Conservation (phyloP, 2,113 vertebrate species). For the Hystrix cristata region DNA sequence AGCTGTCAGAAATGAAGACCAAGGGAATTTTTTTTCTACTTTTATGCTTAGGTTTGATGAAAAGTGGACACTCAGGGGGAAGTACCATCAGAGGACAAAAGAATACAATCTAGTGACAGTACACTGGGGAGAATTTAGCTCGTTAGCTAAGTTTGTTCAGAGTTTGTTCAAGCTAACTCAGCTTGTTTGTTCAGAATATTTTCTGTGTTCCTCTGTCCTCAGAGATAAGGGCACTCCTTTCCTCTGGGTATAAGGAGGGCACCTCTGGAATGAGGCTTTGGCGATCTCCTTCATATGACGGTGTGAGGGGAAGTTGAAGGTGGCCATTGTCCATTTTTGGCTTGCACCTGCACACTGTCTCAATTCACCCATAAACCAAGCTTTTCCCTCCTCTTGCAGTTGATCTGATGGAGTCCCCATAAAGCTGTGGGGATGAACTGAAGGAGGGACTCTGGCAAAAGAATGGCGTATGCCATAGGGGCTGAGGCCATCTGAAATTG, state of each 20-base stretch:
- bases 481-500: neutral
- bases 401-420: neutral
- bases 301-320: neutral
- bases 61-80: neutral
- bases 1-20: neutral
- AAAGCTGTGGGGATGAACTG: neutral
- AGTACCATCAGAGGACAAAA: neutral
- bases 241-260: neutral
- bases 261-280: neutral
- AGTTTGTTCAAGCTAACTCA: no score
- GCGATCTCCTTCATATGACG: neutral
- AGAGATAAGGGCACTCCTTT: neutral
- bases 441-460: neutral
- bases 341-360: neutral
- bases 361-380: neutral
- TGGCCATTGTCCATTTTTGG: neutral
- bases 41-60: neutral
- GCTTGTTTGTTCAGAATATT: neutral
- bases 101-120: neutral
- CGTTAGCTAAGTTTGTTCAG: no score
- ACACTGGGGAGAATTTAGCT: neutral
- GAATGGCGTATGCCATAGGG: rapidly evolving
- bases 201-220: neutral
- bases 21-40: neutral
- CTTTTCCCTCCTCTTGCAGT: neutral